phyloP scores from a whole-genome alignment of 2,113 vertebrate genomes.

The Saguinus imperator region DNA sequence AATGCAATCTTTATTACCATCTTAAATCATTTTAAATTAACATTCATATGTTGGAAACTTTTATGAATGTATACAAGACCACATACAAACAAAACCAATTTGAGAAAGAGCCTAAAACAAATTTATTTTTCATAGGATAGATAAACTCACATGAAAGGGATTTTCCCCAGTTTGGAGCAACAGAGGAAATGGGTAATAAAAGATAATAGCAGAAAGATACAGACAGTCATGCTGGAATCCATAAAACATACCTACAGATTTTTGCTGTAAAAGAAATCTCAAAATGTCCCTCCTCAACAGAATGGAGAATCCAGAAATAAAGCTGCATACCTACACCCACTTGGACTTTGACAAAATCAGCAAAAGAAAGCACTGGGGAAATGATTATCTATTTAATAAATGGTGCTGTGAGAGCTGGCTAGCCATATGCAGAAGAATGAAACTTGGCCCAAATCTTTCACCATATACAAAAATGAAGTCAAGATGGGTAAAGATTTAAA shows the following conservation, averaged over 20 bases:
- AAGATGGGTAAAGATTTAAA: too few relatives aligned
- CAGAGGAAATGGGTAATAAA: background rate
- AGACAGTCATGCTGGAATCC: background rate
- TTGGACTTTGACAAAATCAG: too few relatives aligned
- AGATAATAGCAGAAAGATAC: background rate
- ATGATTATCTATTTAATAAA: too few relatives aligned
- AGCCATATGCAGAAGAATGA: too few relatives aligned
- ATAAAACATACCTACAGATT: background rate
- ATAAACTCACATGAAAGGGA: background rate
- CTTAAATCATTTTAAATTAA: constrained; percentile 21
- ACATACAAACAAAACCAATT: background rate
- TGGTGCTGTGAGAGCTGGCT: too few relatives aligned
- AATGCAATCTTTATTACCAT: background rate
- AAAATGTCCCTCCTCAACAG: background rate
- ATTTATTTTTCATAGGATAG: background rate
- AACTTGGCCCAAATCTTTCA: too few relatives aligned
- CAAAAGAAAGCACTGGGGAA: too few relatives aligned
- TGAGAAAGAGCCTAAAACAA: background rate
- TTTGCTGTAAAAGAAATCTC: background rate
- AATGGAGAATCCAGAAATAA: too few relatives aligned
- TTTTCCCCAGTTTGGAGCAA: background rate
- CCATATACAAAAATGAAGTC: too few relatives aligned
- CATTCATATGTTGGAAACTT: background rate
- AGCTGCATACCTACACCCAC: too few relatives aligned
- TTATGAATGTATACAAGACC: background rate